phyloP scores from a whole-genome alignment of 2,113 vertebrate species.

The Puntigrus tetrazona region DNA sequence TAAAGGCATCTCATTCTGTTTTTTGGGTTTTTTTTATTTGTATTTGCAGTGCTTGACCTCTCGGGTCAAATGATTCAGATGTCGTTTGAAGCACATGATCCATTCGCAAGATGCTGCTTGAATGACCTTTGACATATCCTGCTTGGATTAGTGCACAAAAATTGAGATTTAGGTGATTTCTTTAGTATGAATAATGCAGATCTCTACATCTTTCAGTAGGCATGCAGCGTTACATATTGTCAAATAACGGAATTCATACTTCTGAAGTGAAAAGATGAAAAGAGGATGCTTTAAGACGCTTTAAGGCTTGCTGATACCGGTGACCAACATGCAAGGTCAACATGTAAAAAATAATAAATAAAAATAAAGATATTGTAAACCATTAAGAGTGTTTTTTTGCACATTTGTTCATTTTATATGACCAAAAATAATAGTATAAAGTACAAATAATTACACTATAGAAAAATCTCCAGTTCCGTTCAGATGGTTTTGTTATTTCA shows the following conservation, averaged over 20 bases:
- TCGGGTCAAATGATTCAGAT: not conserved
- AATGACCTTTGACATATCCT: not conserved
- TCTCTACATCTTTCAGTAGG: not conserved
- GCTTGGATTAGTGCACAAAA: not conserved
- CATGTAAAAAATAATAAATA: not conserved
- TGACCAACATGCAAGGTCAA: not conserved
- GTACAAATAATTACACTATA: not conserved
- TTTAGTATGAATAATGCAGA: not conserved
- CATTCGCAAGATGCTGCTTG: conserved; percentile 34
- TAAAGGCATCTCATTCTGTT: not conserved
- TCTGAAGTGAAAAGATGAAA: not conserved
- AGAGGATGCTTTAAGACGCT: not conserved
- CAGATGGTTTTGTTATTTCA: not conserved
- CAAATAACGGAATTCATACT: not conserved
- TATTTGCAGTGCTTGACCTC: not conserved
- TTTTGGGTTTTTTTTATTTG: no score
- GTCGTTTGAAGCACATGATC: not conserved
- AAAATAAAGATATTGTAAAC: not conserved
- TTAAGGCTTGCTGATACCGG: not conserved
- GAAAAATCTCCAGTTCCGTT: not conserved
- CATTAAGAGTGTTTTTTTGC: not conserved
- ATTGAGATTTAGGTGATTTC: not conserved
- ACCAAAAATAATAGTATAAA: not conserved
- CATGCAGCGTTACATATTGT: not conserved
- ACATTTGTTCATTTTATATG: not conserved